Base-by-base conservation (phyloP, 2,113 vertebrate genomes). In the Pica pica region DNA sequence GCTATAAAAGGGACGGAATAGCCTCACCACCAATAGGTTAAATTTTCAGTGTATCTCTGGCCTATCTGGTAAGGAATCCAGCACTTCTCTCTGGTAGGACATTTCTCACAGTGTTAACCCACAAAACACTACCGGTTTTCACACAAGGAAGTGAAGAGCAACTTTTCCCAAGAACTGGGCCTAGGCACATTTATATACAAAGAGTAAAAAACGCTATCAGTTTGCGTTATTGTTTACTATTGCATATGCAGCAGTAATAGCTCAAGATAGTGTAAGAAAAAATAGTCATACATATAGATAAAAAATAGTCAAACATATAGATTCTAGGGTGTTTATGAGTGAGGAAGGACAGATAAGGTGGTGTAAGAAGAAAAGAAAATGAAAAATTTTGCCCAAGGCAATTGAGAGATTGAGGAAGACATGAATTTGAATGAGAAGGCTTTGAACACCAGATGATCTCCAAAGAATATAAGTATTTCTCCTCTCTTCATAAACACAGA, bases 261-360 rank as follows among this genome's bases (percentile, higher is more conserved):
- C 59, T 97, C 71, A 63, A 93, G 82, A 95, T 90, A 95, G 56
- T 5, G 7, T 56, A 92, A 94, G 85, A 83, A 86, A 90, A 96
- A 94, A 22, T 17, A 94, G 56, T 71, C 18, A 1, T 83, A 89
- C 85, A n/a, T n/a, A n/a, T n/a, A n/a, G n/a, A n/a, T n/a, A n/a
- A n/a, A n/a, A n/a, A n/a, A n/a, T n/a, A n/a, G n/a, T n/a, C n/a
- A 96, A 93, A 83, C 64, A 89, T 86, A 89, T 9, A 78, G 83
- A 94, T 94, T 92, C 52, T 78, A 60, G 52, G 49, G 52, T 90
- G 69, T 95, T 96, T 95, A 87, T 93, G 85, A 82, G 42, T 19
- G 30, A 91, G 33, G 71, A 93, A 95, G 80, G 64, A 90, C 73
- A 95, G 90, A 94, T 94, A 96, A 93, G 56, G 64, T 83, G 65